These are phyloP conservation scores for Alces alces DNA, from an alignment of 2,113 vertebrate genomes.

Conservation along the genomic window DNA sequence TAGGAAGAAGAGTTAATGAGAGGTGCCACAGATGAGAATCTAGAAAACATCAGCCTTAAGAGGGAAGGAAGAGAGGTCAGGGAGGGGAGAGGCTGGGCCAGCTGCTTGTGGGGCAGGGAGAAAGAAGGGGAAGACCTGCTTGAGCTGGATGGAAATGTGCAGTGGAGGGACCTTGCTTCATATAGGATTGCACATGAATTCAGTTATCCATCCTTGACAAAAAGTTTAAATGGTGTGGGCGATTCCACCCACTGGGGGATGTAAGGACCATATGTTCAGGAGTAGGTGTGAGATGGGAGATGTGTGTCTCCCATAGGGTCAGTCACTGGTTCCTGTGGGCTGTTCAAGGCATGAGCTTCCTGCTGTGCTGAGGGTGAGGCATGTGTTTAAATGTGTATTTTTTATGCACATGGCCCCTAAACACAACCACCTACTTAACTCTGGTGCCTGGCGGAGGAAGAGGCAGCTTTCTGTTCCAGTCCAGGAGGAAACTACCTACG, in stretches of 20 bases:
- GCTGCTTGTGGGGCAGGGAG: neutral
- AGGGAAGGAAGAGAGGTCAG: neutral
- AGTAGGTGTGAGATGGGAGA: slow-evolving; percentile 47
- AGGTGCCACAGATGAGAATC: neutral
- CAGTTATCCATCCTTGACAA: neutral
- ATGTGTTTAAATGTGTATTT: neutral
- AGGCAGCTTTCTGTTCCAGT: neutral
- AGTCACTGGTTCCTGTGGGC: slow-evolving; percentile 37
- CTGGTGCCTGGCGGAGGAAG: neutral
- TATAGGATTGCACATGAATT: neutral
- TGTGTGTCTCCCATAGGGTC: slow-evolving; percentile 39
- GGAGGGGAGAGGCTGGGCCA: neutral
- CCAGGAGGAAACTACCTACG: neutral
- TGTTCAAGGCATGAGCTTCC: neutral
- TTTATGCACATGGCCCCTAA: neutral
- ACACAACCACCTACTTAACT: slow-evolving; percentile 15
- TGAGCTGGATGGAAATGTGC: neutral
- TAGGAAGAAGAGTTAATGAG: neutral
- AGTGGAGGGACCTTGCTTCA: neutral
- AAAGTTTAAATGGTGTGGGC: slow-evolving; percentile 30
- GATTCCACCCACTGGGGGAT: slow-evolving; percentile 30
- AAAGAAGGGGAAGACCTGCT: neutral
- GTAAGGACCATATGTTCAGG: slow-evolving; percentile 58
- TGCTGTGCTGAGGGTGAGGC: neutral
- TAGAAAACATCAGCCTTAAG: neutral